A percentile compares a stretch with the other conserved stretches of the same genome.
Evolutionary conservation across 2,888 invertebrate species (phyloP).

Genomic region (Dusona sp.): DNA sequence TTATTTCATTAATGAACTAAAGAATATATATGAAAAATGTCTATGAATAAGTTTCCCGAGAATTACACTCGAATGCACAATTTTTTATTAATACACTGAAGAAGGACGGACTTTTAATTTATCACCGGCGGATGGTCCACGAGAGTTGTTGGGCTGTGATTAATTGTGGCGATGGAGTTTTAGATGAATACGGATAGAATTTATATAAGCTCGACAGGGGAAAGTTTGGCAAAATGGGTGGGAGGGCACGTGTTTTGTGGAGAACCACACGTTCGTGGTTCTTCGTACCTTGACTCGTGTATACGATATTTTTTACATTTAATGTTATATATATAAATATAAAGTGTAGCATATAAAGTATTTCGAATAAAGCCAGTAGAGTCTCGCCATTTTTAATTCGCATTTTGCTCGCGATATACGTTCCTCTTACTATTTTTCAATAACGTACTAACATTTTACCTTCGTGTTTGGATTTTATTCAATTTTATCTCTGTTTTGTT

Average conservation of each 20-base stretch:
- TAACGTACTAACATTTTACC: not conserved
- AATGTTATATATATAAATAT: not conserved
- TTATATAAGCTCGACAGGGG: slow-evolving; percentile 38
- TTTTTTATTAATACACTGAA: slow-evolving; percentile 17
- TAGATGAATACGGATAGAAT: slow-evolving; percentile 51
- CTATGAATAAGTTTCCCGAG: slow-evolving; percentile 24
- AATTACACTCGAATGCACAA: slow-evolving; percentile 31
- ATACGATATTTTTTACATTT: slow-evolving; percentile 14
- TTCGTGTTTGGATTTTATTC: not conserved
- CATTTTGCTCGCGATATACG: not conserved
- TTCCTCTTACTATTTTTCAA: not conserved
- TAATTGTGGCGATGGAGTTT: slow-evolving; percentile 57
- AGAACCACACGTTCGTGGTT: slow-evolving; percentile 56
- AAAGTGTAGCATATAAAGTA: not conserved
- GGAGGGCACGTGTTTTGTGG: slow-evolving; percentile 39
- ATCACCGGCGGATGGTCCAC: slow-evolving; percentile 41
- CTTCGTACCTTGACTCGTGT: slow-evolving; percentile 23
- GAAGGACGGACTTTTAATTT: slow-evolving; percentile 43
- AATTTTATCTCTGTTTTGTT: not conserved
- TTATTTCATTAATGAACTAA: not conserved
- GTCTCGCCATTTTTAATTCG: not conserved
- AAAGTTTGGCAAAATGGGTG: slow-evolving; percentile 40
- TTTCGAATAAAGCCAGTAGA: not conserved
- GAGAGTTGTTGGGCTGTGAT: slow-evolving; percentile 47
- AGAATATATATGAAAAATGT: slow-evolving; percentile 17